Base-by-base conservation (phyloP, 2,797 vertebrate species). In the Vespertilio murinus region DNA sequence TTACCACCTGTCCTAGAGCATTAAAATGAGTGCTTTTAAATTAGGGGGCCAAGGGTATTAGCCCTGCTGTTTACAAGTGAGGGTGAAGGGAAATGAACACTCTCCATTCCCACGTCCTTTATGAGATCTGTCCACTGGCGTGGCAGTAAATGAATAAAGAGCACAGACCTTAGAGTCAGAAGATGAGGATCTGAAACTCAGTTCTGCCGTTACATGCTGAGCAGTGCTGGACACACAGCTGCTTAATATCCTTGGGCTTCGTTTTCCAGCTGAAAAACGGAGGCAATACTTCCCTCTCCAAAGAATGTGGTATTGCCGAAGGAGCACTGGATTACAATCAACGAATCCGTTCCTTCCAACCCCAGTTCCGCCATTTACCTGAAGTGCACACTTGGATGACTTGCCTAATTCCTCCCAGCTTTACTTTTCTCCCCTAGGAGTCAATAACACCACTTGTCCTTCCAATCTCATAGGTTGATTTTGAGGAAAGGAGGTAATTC, bases 11-110 rank as follows among this genome's bases (percentile, higher is more conserved):
- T 70, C 79, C 47, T 22, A 82, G 40, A 90, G 23, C 61, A 80
- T 85, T 95, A 93, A 90, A 88, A 84, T 49, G 80, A 94, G 16
- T 65, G 33, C 14, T 78, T 85, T 91, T 88, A 91, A 75, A 40
- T 33, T 56, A 78, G 16, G 20, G 49, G 42, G 47, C 65, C 75
- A 30, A 79, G 30, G 33, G 16, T 38, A 79, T 4, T 38, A 35
- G 59, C n/a, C 47, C 61, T 70, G n/a, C 25, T 75, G 16, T 40
- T 92, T 67, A 35, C 65, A 67, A 77, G 38, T 7, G 28, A 79
- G 30, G 73, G 10, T 33, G 4, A 81, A 61, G 8, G 42, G 25
- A 92, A 81, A 33, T 22, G 38, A 59, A 30, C 35, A 38, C 47
- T 69, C 64, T 52, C 17, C 30, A 9, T 11, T n/a, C 70, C 78